These are phyloP conservation scores for Garra rufa DNA, from an alignment of 2,113 vertebrate genomes.

Conservation along the genomic window DNA sequence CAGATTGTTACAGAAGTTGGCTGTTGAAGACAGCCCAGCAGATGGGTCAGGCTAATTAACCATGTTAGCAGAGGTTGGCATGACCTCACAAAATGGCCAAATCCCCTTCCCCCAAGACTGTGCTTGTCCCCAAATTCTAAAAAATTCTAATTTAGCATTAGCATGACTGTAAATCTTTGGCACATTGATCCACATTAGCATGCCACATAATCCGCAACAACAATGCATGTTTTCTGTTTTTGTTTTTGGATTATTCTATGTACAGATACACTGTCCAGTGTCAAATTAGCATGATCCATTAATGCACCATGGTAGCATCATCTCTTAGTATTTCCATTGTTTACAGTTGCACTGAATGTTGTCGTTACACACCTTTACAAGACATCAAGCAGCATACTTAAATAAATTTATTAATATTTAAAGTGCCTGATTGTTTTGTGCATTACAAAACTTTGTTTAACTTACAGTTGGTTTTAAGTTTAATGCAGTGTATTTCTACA, in stretches of 20 bases:
- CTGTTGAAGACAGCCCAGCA: constrained; percentile 14
- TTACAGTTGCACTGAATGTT: neutral
- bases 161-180: neutral
- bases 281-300: neutral
- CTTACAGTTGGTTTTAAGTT: neutral
- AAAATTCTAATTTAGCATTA: constrained; percentile 29
- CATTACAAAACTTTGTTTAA: neutral
- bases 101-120: neutral
- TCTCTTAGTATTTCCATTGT: neutral
- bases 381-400: neutral
- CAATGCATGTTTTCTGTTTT: neutral
- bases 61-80: constrained; percentile 32
- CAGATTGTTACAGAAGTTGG: neutral
- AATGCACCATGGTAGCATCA: neutral
- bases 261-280: neutral
- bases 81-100: neutral
- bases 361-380: neutral
- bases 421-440: neutral
- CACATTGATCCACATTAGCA: constrained; percentile 11
- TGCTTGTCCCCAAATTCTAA: neutral
- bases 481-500: neutral
- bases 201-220: neutral
- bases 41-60: constrained; percentile 55
- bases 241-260: neutral
- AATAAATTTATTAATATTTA: neutral